Conservation (phyloP, 1,140 invertebrate genomes). For the Sipha flava region DNA sequence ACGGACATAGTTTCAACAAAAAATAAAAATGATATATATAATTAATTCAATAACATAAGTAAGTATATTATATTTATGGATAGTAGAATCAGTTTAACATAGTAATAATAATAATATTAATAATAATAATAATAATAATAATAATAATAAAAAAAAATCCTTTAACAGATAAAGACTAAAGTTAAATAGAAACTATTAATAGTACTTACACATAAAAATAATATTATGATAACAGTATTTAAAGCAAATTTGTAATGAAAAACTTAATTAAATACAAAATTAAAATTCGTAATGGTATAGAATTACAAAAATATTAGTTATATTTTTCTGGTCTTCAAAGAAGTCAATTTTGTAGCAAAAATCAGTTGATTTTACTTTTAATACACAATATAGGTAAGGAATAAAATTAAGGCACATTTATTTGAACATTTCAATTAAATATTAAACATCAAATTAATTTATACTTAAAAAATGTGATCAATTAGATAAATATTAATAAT, state of each 20-base stretch:
- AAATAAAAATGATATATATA: neutral
- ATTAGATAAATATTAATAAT: neutral
- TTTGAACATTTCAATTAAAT: neutral
- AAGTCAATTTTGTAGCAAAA: neutral
- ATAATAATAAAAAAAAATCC: neutral
- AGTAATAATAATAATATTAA: neutral
- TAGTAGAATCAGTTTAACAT: neutral
- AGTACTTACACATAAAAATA: neutral
- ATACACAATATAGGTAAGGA: neutral
- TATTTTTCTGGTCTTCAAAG: neutral
- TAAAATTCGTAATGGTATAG: neutral
- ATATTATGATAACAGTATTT: constrained; percentile 1
- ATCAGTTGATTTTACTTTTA: no score
- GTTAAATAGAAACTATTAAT: constrained; percentile 20
- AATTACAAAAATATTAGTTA: neutral
- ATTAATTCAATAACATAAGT: constrained; percentile 4
- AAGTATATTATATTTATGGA: neutral
- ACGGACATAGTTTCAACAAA: neutral
- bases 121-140: no score
- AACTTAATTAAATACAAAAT: neutral
- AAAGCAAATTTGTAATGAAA: neutral
- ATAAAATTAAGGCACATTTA: neutral
- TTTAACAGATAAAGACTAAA: neutral
- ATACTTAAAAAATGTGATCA: neutral
- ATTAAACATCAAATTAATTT: neutral